phyloP scores from a whole-genome alignment of 2,797 vertebrate genomes.

The Hippocampus kuda region DNA sequence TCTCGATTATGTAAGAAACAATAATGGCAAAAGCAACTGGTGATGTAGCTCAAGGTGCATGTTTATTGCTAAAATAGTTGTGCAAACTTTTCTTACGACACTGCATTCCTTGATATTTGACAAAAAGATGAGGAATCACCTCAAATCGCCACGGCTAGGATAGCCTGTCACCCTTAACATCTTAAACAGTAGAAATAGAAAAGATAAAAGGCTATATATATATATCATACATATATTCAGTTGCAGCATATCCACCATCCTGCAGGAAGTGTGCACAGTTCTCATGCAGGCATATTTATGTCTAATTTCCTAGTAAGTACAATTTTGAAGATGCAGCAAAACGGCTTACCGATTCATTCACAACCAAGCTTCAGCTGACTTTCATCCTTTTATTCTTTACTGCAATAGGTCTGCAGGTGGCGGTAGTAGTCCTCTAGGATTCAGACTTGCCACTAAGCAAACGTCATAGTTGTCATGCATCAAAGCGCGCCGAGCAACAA shows the following conservation, averaged over 20 bases:
- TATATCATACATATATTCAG: not conserved
- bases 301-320: not conserved
- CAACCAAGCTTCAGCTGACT: not conserved
- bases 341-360: not conserved
- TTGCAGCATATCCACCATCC: not conserved
- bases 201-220: not conserved
- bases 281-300: conserved; percentile 17
- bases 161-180: not conserved
- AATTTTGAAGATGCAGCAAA: not conserved
- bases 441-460: conserved; percentile 90
- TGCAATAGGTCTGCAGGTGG: conserved; percentile 76
- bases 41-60: conserved; percentile 3
- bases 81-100: not conserved
- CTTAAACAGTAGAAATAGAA: not conserved
- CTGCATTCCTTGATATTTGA: not conserved
- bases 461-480: conserved; percentile 97
- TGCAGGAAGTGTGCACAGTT: not conserved
- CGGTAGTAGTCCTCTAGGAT: conserved; percentile 85
- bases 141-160: not conserved
- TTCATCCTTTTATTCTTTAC: not conserved
- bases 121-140: conserved; percentile 9
- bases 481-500: conserved; percentile 72
- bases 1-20: not conserved
- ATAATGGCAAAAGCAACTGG: not conserved
- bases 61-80: conserved; percentile 22